phyloP scores from a whole-genome alignment of 64 coral and sea anemone species.

The Trachythela sp. region DNA sequence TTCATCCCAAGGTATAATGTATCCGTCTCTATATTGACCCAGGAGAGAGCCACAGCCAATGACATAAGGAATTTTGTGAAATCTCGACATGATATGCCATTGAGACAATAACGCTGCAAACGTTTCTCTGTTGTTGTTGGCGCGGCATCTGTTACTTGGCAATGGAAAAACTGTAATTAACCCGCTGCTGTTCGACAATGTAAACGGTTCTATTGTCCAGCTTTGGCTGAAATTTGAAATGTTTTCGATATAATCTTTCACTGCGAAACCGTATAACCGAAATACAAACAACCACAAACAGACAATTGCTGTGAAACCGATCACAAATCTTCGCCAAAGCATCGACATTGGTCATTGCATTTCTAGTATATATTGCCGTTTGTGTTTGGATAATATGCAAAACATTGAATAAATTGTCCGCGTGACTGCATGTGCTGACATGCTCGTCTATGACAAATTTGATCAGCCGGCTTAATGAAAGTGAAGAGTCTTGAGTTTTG shows the following conservation, averaged over 20 bases:
- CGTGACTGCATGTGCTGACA: background rate
- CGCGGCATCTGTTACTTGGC: background rate
- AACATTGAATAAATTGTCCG: background rate
- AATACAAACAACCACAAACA: background rate
- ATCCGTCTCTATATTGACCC: conserved; percentile 6
- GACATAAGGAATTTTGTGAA: background rate
- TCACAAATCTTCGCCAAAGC: background rate
- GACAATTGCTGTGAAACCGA: background rate
- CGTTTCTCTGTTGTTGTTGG: background rate
- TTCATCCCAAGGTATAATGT: background rate
- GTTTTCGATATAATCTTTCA: background rate
- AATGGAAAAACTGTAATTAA: background rate
- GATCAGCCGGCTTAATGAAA: too few relatives aligned
- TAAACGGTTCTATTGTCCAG: background rate
- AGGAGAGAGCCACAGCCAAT: background rate
- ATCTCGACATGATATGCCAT: background rate
- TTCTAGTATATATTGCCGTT: background rate
- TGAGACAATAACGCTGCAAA: background rate
- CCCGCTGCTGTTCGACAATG: background rate
- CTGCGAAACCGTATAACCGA: background rate
- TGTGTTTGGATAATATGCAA: background rate
- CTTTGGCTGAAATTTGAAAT: background rate
- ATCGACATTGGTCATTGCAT: background rate
- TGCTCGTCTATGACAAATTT: background rate
- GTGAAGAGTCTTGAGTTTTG: too few relatives aligned